A percentile compares a stretch with the other conserved stretches of the same genome.
Evolutionary conservation across 2,113 vertebrate genomes (phyloP).

Genomic region (Azemiops feae): DNA sequence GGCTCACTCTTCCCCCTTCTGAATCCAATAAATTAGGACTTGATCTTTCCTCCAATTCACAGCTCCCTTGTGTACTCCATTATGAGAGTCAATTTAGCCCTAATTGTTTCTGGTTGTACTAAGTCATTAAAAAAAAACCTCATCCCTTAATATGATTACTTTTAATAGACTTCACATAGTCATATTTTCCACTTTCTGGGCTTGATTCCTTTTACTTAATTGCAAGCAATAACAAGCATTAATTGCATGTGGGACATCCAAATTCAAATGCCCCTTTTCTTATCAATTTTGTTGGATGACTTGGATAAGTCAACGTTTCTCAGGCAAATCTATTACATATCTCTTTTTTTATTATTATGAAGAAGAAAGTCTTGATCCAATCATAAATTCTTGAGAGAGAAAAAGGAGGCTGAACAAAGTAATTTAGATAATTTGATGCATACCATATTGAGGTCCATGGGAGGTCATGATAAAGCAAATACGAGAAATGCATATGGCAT

Average conservation of each 20-base stretch:
- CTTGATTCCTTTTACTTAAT: neutral
- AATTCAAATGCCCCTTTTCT: neutral
- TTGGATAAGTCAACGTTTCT: neutral
- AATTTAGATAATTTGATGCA: neutral
- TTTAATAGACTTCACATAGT: conserved; percentile 8
- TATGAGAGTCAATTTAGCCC: conserved; percentile 19
- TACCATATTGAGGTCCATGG: neutral
- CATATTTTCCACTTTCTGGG: neutral
- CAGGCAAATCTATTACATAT: neutral
- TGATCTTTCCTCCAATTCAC: conserved; percentile 16
- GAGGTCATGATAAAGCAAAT: neutral
- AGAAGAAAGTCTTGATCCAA: neutral
- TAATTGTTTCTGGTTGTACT: conserved; percentile 19
- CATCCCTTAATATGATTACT: conserved; percentile 6
- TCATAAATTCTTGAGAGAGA: neutral
- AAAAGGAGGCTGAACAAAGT: neutral
- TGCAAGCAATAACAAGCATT: neutral
- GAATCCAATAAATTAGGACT: conserved; percentile 7
- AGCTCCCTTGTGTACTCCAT: conserved; percentile 2
- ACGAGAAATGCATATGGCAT: neutral
- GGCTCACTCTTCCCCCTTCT: neutral
- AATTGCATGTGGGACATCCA: neutral
- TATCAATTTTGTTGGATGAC: neutral
- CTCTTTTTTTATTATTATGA: neutral
- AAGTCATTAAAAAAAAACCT: conserved; percentile 5